phyloP scores from a whole-genome alignment of 1,140 invertebrate species.

The Rhizoglyphus robini region DNA sequence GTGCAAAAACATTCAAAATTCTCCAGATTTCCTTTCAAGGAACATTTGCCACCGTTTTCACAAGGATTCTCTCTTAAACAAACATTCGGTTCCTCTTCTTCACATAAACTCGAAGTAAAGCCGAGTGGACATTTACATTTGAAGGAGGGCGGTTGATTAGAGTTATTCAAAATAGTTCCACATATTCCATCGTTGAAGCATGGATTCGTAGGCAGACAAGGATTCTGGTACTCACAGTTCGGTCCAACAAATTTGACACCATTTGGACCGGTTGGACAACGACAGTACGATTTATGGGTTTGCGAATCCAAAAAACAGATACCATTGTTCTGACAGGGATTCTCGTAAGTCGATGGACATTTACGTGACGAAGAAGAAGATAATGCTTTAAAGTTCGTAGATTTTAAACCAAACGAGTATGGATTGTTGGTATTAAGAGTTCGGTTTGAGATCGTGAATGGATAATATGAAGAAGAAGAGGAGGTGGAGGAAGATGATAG shows the following conservation, averaged over 20 bases:
- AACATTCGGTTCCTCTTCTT: conserved; percentile 68
- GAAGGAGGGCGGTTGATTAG: conserved; percentile 47
- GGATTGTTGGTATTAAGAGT: too few species aligned
- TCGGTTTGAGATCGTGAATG: too few species aligned
- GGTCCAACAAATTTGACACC: conserved; percentile 38
- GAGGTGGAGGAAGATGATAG: too few species aligned
- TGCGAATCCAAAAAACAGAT: too few species aligned
- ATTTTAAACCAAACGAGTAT: too few species aligned
- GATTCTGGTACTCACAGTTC: conserved; percentile 32
- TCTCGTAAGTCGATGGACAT: too few species aligned
- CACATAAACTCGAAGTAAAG: conserved; percentile 76
- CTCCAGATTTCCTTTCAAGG: conserved; percentile 73
- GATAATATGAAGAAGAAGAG: too few species aligned
- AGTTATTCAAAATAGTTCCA: conserved; percentile 61
- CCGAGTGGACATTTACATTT: conserved; percentile 63
- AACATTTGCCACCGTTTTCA: conserved; percentile 68
- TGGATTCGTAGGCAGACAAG: conserved; percentile 30
- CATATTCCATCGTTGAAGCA: conserved; percentile 39
- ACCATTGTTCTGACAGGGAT: too few species aligned
- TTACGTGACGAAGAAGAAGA: too few species aligned
- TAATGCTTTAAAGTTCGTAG: too few species aligned
- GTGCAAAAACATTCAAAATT: conserved; percentile 67
- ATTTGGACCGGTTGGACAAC: too few species aligned
- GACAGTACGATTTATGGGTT: too few species aligned
- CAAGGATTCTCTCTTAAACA: conserved; percentile 75